Evolutionary conservation across 2,888 invertebrate genomes (phyloP), one percentile per base, ranked within the genome.

Genomic region (Lampropteryx suffumata): DNA sequence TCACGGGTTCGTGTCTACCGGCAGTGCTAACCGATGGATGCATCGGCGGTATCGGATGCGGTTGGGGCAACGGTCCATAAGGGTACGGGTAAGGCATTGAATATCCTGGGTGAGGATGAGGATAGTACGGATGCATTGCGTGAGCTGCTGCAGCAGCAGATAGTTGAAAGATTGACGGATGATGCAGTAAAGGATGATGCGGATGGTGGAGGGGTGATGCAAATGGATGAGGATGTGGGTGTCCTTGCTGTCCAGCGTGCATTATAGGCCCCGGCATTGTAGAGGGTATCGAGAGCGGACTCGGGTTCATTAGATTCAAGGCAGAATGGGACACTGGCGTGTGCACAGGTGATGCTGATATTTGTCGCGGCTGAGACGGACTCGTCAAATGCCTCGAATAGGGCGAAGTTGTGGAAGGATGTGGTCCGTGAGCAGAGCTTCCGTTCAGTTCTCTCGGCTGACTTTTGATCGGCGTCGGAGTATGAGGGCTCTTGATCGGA

Each of bases 191-290:
- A 0, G 92, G 92, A 74, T 95, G 95, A 71, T 94, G 95, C 11
- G 95, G 94, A 65, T 96, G 96, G 65, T 94, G 94, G 76, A 94
- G 91, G 35, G 92, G 92, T 0, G 93, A 92, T 55, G 93, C 92
- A 79, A 95, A 93, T 10, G 94, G 92, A 80, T 92, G 93, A 39
- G 93, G 92, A 66, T 92, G 92, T 68, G 93, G 93, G 1, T 92
- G 93, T 55, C 94, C 94, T 68, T 94, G 94, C 70, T 95, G 95
- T 1, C 94, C 92, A 4, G 95, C 94, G 76, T 95, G 95, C 89
- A 95, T 94, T 9, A 93, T 91, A 3, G 94, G 93, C 24, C 93
- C 94, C 8, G 94, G 91, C 61, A 94, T 92, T 1, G 94, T 92
- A 3, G 93, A 88, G 0, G 93, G 93, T 57, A 94, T 92, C 3